Evolutionary conservation across 2,797 vertebrate genomes (phyloP).

Genomic region (Malurus splendens): DNA sequence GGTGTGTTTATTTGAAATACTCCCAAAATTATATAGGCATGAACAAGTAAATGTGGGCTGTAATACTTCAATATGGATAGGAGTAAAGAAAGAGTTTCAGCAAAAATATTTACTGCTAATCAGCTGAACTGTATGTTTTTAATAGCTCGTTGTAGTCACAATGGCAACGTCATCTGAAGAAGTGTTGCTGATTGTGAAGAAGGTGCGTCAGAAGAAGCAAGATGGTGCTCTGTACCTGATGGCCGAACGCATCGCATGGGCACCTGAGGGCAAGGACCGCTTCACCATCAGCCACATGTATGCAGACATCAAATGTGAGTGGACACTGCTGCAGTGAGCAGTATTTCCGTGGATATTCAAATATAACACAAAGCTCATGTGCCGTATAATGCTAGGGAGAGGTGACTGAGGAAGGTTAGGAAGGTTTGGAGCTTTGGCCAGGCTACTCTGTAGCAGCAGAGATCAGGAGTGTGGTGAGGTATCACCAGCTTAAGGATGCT

Average conservation of each 20-base stretch:
- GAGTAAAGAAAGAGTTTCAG: neutral
- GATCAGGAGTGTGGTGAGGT: neutral
- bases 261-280: constrained; percentile 95
- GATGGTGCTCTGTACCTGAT: constrained; percentile 96
- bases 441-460: neutral
- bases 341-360: neutral
- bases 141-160: constrained; percentile 46
- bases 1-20: neutral
- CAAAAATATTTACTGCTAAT: neutral
- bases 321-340: neutral
- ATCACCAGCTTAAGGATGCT: neutral
- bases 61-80: neutral
- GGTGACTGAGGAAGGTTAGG: neutral
- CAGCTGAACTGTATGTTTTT: neutral
- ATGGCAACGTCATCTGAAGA: constrained; percentile 98
- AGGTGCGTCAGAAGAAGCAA: constrained; percentile 96
- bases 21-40: neutral
- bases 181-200: constrained; percentile 93
- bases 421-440: neutral
- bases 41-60: neutral
- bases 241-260: constrained; percentile 96
- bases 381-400: fast-evolving
- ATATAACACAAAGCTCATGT: neutral
- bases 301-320: constrained; percentile 97
- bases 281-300: constrained; percentile 96